A percentile compares a stretch with the other conserved stretches of the same genome.
Conservation (phyloP, 2,888 invertebrate genomes). For the Stenurella melanura region DNA sequence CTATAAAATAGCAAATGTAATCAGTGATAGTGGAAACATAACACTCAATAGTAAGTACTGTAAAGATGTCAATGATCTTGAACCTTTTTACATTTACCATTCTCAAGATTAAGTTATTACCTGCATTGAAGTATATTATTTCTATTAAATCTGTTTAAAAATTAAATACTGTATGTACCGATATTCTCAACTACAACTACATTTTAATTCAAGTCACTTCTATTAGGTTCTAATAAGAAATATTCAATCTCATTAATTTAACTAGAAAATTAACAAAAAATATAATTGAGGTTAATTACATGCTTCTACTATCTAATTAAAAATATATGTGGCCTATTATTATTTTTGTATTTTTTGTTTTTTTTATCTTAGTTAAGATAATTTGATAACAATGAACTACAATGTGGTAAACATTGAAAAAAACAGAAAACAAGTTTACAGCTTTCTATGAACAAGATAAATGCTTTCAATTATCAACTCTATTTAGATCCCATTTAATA, state of each 20-base stretch:
- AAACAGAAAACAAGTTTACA: not conserved
- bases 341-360: not conserved
- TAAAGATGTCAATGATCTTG: not conserved
- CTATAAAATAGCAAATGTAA: constrained; percentile 73
- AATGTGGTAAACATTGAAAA: not conserved
- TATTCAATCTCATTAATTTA: not conserved
- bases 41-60: not conserved
- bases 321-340: not conserved
- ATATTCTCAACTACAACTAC: too few relatives aligned
- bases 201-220: too few relatives aligned
- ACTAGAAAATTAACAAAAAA: not conserved
- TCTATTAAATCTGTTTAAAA: not conserved
- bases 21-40: not conserved
- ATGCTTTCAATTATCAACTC: not conserved
- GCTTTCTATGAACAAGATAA: not conserved
- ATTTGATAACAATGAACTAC: constrained; percentile 4
- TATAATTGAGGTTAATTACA: not conserved
- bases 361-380: constrained; percentile 5
- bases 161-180: too few relatives aligned
- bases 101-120: not conserved
- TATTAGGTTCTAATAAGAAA: too few relatives aligned
- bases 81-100: not conserved
- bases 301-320: not conserved
- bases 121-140: not conserved
- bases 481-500: not conserved